Conservation (phyloP, 2,113 vertebrate species). For the Suricata suricatta region DNA sequence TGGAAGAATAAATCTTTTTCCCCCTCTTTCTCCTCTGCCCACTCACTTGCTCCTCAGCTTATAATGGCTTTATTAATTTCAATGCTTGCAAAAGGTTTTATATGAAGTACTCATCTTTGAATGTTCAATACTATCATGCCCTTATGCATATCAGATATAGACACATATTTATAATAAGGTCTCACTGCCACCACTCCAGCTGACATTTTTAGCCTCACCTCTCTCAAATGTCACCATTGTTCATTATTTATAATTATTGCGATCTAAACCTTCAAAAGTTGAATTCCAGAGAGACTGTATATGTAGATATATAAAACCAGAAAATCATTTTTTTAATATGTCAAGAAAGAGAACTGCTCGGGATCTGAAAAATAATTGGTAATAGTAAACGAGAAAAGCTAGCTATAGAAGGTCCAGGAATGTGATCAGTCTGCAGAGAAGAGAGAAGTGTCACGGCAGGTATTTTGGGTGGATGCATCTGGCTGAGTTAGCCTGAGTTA, state of each 20-base stretch:
- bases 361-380: background rate
- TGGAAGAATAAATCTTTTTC: conserved; percentile 60
- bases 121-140: conserved; percentile 24
- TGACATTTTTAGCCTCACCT: conserved; percentile 41
- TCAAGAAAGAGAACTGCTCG: background rate
- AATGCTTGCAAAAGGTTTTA: conserved; percentile 53
- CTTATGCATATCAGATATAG: conserved; percentile 31
- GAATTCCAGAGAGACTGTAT: background rate
- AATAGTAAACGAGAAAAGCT: background rate
- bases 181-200: background rate
- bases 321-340: background rate
- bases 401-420: background rate
- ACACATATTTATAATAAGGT: conserved; percentile 31
- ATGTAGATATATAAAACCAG: background rate
- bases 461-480: background rate
- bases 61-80: conserved; percentile 69
- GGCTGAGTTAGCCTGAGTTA: background rate
- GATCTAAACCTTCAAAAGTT: background rate
- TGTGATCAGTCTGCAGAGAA: background rate
- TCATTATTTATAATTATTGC: conserved; percentile 42
- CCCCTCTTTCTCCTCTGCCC: conserved; percentile 44
- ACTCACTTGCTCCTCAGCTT: conserved; percentile 67
- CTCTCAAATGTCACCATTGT: background rate
- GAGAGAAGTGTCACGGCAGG: background rate
- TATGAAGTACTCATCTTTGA: conserved; percentile 49